Conservation (phyloP, 2,113 vertebrate species). For the Ginglymostoma cirratum region DNA sequence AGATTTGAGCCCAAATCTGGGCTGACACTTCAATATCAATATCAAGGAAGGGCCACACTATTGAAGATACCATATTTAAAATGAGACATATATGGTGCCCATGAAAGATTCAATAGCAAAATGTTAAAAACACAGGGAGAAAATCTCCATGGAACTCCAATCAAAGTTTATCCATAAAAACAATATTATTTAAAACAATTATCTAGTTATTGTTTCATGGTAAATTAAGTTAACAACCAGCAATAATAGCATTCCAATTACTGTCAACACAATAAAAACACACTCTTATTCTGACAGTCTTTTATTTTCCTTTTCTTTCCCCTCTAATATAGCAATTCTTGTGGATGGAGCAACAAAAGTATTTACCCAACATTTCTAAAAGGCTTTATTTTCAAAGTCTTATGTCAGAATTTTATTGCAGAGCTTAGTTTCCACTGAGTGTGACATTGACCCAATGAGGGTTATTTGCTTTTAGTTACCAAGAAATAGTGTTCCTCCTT, state of each 20-base stretch:
- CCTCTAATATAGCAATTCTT: neutral
- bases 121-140: neutral
- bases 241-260: neutral
- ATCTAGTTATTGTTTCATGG: neutral
- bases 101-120: neutral
- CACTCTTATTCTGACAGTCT: neutral
- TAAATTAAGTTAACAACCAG: neutral
- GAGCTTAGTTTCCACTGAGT: neutral
- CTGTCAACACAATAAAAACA: neutral
- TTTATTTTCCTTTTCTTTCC: neutral
- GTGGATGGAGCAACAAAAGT: neutral
- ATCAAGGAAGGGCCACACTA: too few species aligned
- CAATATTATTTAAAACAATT: neutral
- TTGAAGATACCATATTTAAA: neutral
- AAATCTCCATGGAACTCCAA: neutral
- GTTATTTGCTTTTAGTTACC: neutral
- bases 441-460: neutral
- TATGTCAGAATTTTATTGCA: neutral
- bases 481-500: neutral
- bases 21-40: neutral
- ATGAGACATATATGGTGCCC: neutral
- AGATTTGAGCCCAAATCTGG: neutral
- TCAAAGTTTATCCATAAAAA: neutral
- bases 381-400: neutral
- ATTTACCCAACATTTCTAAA: neutral